A percentile compares a stretch with the other conserved stretches of the same genome.
Conservation (phyloP, 1,140 invertebrate species). For the Forficula auricularia region DNA sequence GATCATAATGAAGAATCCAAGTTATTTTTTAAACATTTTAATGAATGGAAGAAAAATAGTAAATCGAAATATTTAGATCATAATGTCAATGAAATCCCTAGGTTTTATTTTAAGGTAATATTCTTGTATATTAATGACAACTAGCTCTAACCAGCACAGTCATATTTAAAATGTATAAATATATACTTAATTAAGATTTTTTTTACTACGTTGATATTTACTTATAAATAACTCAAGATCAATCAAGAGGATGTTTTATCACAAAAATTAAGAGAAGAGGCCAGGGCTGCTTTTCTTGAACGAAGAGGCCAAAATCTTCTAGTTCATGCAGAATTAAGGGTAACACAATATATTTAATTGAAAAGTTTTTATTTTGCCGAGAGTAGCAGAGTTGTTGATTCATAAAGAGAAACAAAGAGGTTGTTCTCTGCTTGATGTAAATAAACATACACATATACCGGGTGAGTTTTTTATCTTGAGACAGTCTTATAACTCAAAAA, state of each 20-base stretch:
- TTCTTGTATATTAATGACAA: slow-evolving; percentile 4
- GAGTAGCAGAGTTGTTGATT: too few species aligned
- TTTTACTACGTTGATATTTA: slow-evolving; percentile 6
- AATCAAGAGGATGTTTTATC: slow-evolving; percentile 54
- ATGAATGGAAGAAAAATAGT: slow-evolving; percentile 33
- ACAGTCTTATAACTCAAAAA: too few species aligned
- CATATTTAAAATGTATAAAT: too few species aligned
- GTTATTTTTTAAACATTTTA: slow-evolving; percentile 34
- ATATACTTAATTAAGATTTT: too few species aligned
- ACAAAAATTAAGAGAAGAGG: slow-evolving; percentile 72
- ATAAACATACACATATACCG: too few species aligned
- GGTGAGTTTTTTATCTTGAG: too few species aligned
- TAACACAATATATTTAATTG: slow-evolving; percentile 16
- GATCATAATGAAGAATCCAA: slow-evolving; percentile 30
- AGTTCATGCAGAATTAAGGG: slow-evolving; percentile 72
- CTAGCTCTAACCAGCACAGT: slow-evolving; percentile 3
- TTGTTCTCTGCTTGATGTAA: too few species aligned
- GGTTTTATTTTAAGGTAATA: slow-evolving; percentile 51
- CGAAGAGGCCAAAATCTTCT: slow-evolving; percentile 63
- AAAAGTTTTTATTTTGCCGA: too few species aligned
- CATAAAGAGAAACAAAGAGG: too few species aligned
- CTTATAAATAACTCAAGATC: slow-evolving; percentile 46
- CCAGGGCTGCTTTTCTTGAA: slow-evolving; percentile 67
- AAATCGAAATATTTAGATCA: slow-evolving; percentile 22
- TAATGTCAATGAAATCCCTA: slow-evolving; percentile 41